Evolutionary conservation across 37 sponge, comb jelly and placozoan genomes (phyloP).

Genomic region (Ephydatia muelleri): DNA sequence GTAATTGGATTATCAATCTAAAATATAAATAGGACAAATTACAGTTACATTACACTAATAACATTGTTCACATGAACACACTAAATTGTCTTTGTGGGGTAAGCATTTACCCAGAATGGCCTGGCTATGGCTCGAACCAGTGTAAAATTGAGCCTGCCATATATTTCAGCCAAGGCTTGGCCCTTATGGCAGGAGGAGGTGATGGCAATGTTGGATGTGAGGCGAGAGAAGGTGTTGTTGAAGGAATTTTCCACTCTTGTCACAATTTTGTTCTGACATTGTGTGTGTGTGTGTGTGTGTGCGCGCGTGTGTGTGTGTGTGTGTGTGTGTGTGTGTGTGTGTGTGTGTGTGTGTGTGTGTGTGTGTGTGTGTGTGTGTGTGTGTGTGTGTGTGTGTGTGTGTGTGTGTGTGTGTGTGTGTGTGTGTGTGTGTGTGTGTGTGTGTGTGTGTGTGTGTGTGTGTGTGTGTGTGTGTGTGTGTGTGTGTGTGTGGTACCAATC

Average conservation of each 20-base stretch:
- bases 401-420: conserved; percentile 47
- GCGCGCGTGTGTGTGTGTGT: conserved; percentile 45
- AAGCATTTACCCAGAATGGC: too few relatives aligned
- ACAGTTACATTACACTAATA: too few relatives aligned
- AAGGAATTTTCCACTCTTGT: not conserved
- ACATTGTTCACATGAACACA: too few relatives aligned
- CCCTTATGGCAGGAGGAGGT: too few relatives aligned
- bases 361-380: conserved; percentile 55
- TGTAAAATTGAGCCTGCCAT: too few relatives aligned
- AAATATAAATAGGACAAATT: too few relatives aligned
- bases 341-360: conserved; percentile 61
- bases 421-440: conserved; percentile 30
- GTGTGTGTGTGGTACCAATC: not conserved
- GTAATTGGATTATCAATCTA: too few relatives aligned
- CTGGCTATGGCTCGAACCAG: too few relatives aligned
- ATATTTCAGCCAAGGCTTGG: too few relatives aligned
- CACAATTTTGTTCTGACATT: not conserved
- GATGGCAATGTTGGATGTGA: too few relatives aligned
- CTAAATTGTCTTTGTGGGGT: too few relatives aligned
- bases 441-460: conserved; percentile 53
- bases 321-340: conserved; percentile 54
- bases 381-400: conserved; percentile 53
- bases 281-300: conserved; percentile 17
- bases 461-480: conserved; percentile 47
- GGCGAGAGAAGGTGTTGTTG: too few relatives aligned